phyloP scores from a whole-genome alignment of 2,888 invertebrate genomes.

The Lacanobia wlatinum region DNA sequence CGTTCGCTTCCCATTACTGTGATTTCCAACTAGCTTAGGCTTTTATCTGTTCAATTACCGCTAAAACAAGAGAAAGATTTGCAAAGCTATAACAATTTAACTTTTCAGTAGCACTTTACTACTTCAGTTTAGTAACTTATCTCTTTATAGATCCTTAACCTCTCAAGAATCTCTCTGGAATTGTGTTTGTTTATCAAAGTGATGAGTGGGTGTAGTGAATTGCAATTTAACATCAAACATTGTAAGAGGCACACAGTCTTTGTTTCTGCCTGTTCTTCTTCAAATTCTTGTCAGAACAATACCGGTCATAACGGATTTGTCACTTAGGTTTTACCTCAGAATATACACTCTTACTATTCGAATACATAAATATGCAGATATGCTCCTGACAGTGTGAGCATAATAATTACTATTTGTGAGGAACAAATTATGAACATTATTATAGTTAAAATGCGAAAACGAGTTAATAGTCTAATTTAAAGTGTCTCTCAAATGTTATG shows the following conservation, averaged over 20 bases:
- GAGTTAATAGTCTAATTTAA: neutral
- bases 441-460: neutral
- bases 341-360: constrained; percentile 13
- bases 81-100: neutral
- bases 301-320: constrained; percentile 34
- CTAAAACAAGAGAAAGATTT: neutral
- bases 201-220: constrained; percentile 68
- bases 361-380: constrained; percentile 12
- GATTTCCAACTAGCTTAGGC: neutral
- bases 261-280: constrained; percentile 50
- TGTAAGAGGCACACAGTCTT: constrained; percentile 62
- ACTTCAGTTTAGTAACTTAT: neutral
- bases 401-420: constrained; percentile 10
- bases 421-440: neutral
- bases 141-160: constrained; percentile 25
- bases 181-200: constrained; percentile 41
- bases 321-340: neutral
- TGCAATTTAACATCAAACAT: constrained; percentile 63
- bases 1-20: neutral
- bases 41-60: neutral
- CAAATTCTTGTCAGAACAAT: constrained; percentile 45
- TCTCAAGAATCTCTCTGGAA: constrained; percentile 10
- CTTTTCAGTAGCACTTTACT: neutral
- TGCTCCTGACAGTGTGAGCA: neutral
- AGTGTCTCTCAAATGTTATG: neutral